Evolutionary conservation across 2,113 vertebrate species (phyloP), one percentile per base, ranked within the genome.

Genomic region (Microcebus lehilahytsara): DNA sequence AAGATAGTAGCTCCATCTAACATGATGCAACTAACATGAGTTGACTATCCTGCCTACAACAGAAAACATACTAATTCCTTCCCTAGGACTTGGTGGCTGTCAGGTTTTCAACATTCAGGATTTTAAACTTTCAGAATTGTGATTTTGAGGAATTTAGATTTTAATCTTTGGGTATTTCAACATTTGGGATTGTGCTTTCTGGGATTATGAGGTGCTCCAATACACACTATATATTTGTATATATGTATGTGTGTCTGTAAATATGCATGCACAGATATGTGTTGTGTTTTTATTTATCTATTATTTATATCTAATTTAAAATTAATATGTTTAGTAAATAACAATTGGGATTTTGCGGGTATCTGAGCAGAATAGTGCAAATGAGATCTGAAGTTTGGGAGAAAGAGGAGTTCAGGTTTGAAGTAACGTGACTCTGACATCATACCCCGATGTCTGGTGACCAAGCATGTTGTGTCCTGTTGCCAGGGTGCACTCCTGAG

Each of bases 281-380:
- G 53, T 64, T 64, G 49, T 32, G 40, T 19, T 93, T 95, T 66
- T 53, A 40, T 79, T 79, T 85, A 72, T 85, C 30, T 69, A 23
- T 91, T 64, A 30, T 84, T 95, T 85, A 83, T n/a, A 78, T 10
- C 8, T 34, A 20, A 71, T 72, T 64, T 91, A 93, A 95, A 95
- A 66, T 62, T 69, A 19, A 30, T 60, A 3, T 80, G 6, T 23
- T 72, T 60, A 87, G 40, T 53, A 66, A 79, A 14, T 37, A 5
- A 72, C 49, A 96, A 34, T 12, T 84, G 27, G 34, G 69, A 30
- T 80, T 87, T 92, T 74, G 23, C 23, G 69, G 84, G 6, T 34
- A 30, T 86, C 58, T 74, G 67, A 80, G 12, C 40, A 60, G 87
- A 62, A 7, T 7, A 0, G 17, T 87, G 11, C 19, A 79, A 88